A percentile compares a stretch with the other conserved stretches of the same genome.
Evolutionary conservation across 2,113 vertebrate genomes (phyloP).

Genomic region (zebrafish (Danio rerio)): DNA sequence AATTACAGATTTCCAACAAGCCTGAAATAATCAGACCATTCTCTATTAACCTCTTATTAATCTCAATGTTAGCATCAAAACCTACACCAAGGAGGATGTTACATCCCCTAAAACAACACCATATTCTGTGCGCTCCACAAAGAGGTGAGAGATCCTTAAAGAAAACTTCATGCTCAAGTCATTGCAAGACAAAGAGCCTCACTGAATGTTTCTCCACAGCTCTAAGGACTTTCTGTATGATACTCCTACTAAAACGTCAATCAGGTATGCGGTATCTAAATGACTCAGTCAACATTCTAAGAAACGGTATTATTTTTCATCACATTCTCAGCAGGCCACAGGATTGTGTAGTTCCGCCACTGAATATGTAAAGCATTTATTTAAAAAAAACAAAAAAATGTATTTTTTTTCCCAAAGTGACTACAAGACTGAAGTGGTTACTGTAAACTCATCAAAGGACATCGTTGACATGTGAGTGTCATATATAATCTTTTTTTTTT

Average conservation of each 20-base stretch:
- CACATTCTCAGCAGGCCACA: too few species aligned
- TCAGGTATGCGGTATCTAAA: too few species aligned
- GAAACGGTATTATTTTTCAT: background rate
- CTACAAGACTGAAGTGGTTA: background rate
- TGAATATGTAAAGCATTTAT: too few species aligned
- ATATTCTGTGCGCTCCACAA: constrained; percentile 58
- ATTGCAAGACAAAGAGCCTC: background rate
- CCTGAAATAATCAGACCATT: background rate
- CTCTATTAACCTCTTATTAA: background rate
- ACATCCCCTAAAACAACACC: constrained; percentile 34
- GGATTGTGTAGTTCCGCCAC: too few species aligned
- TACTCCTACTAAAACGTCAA: background rate
- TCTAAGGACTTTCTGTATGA: too few species aligned
- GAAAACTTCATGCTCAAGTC: background rate
- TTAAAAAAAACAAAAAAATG: too few species aligned
- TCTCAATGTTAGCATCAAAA: constrained; percentile 26
- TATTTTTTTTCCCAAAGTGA: too few species aligned
- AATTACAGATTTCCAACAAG: background rate
- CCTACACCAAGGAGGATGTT: constrained; percentile 34
- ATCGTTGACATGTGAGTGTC: constrained; percentile 14
- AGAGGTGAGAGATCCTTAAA: constrained; percentile 44
- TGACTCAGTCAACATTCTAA: too few species aligned
- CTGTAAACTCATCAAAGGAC: constrained; percentile 4
- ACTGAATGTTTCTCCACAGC: constrained; percentile 35
- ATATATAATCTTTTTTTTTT: too few species aligned